A percentile compares a stretch with the other conserved stretches of the same genome.
Conservation (phyloP, 2,797 vertebrate species). For the Molossus alvarezi region DNA sequence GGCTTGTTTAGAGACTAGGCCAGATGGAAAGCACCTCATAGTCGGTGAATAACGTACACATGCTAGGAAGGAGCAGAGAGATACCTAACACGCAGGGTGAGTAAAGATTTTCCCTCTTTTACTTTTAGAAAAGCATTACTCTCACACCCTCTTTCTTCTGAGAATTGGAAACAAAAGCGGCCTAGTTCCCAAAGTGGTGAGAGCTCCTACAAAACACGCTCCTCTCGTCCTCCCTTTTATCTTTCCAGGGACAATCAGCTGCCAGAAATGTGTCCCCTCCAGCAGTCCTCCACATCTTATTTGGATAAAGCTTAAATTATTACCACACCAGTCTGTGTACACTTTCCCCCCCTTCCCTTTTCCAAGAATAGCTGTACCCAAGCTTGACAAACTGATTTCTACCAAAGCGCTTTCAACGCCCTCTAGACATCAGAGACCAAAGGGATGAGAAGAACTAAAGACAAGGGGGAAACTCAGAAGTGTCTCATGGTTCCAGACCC, state of each 20-base stretch:
- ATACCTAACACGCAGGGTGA: not conserved
- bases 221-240: conserved; percentile 72
- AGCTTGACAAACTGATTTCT: conserved; percentile 79
- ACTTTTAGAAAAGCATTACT: conserved; percentile 35
- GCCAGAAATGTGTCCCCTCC: conserved; percentile 80
- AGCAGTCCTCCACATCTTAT: conserved; percentile 76
- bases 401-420: conserved; percentile 69
- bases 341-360: conserved; percentile 14
- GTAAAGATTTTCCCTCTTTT: not conserved
- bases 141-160: not conserved
- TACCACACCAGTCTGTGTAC: conserved; percentile 72
- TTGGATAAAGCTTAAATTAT: conserved; percentile 82
- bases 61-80: conserved; percentile 53
- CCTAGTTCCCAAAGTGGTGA: conserved; percentile 28
- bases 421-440: conserved; percentile 69
- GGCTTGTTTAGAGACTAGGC: not conserved
- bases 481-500: conserved; percentile 10
- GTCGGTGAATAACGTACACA: not conserved
- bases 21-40: conserved; percentile 37
- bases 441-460: not conserved
- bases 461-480: not conserved
- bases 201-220: conserved; percentile 10
- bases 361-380: conserved; percentile 64
- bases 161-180: conserved; percentile 72
- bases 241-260: conserved; percentile 76